Evolutionary conservation across 1,140 invertebrate genomes (phyloP).

Genomic region (Drosophila ambigua): DNA sequence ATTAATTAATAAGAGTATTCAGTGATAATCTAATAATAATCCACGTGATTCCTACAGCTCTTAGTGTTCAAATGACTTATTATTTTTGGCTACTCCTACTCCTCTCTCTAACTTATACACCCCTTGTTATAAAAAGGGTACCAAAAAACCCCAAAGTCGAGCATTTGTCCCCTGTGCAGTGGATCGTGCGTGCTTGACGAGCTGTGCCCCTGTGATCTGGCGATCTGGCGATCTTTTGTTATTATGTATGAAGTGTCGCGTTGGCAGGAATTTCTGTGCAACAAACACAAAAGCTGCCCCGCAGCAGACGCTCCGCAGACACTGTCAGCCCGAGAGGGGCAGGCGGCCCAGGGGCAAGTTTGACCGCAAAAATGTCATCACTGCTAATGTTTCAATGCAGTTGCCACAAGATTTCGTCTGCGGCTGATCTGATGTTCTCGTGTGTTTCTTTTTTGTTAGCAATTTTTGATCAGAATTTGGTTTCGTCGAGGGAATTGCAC

Average conservation of each 20-base stretch:
- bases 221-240: conserved; percentile 68
- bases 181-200: conserved; percentile 39
- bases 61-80: too few relatives aligned
- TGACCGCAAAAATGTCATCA: conserved; percentile 83
- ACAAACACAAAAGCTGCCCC: conserved; percentile 45
- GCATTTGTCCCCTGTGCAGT: conserved; percentile 25
- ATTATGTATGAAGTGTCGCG: conserved; percentile 83
- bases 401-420: conserved; percentile 59
- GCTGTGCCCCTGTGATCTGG: conserved; percentile 33
- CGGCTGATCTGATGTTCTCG: conserved; percentile 39
- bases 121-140: conserved; percentile 4
- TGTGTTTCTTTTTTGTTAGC: conserved; percentile 24
- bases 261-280: conserved; percentile 67
- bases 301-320: conserved; percentile 54
- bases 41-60: too few relatives aligned
- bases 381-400: conserved; percentile 83
- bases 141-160: not conserved
- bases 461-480: conserved; percentile 71
- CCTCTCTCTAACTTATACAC: not conserved
- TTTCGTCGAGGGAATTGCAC: conserved; percentile 60
- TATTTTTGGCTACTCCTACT: too few relatives aligned
- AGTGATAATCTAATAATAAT: too few relatives aligned
- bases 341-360: not conserved
- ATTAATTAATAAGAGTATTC: too few relatives aligned
- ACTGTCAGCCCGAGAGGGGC: conserved; percentile 10